These are phyloP conservation scores for Tenthredo notha DNA, from an alignment of 2,888 invertebrate genomes.

Conservation along the genomic window DNA sequence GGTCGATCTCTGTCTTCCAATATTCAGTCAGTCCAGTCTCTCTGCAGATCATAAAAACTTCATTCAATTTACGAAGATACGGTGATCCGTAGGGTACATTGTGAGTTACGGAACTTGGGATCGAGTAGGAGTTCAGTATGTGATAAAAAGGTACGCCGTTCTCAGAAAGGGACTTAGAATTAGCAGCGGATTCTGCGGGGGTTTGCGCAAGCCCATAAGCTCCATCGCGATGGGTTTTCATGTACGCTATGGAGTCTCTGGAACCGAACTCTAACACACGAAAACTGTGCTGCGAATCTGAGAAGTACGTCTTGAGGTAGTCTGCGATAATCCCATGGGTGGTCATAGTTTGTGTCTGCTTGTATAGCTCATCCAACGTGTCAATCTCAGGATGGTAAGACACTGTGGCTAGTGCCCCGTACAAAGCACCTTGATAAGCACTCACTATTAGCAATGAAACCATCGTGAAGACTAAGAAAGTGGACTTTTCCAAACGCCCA, in stretches of 20 bases:
- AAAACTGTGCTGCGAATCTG: neutral
- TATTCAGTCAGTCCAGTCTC: conserved; percentile 44
- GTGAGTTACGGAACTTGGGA: neutral
- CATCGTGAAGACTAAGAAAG: conserved; percentile 20
- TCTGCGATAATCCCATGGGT: neutral
- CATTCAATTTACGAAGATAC: conserved; percentile 35
- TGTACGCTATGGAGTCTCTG: neutral
- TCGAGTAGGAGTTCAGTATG: conserved; percentile 34
- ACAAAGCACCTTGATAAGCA: conserved; percentile 53
- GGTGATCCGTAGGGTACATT: conserved; percentile 53
- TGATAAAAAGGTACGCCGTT: conserved; percentile 43
- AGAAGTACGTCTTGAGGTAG: neutral
- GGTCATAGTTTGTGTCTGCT: neutral
- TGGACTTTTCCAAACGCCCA: conserved; percentile 8
- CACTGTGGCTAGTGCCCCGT: conserved; percentile 35
- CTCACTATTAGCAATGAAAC: conserved; percentile 31
- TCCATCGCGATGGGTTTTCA: conserved; percentile 26
- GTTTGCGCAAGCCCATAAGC: conserved; percentile 18
- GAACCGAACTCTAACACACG: neutral
- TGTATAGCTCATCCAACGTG: conserved; percentile 21
- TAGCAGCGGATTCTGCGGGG: neutral
- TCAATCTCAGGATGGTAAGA: conserved; percentile 47
- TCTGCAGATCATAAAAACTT: neutral
- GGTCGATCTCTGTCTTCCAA: conserved; percentile 20
- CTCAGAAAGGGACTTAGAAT: conserved; percentile 10